Conservation (phyloP, 2,797 vertebrate species). For the Argyrosomus regius region DNA sequence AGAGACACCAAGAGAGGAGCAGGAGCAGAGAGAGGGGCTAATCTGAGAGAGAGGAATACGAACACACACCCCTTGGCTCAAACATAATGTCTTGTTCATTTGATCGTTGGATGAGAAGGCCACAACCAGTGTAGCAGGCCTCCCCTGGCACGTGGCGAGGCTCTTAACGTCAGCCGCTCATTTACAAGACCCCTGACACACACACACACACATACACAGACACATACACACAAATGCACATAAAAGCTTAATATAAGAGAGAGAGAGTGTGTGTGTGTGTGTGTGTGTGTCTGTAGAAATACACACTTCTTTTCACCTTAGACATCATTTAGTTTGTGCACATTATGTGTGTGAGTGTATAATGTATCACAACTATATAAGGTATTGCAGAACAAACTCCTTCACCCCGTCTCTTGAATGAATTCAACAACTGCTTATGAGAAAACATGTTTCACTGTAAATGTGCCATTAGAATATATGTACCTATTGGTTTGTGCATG, state of each 20-base stretch:
- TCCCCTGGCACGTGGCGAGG: constrained; percentile 73
- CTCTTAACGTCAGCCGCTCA: constrained; percentile 69
- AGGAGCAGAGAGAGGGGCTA: background rate
- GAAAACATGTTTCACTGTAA: background rate
- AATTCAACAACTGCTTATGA: constrained; percentile 26
- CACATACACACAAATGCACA: constrained; percentile 22
- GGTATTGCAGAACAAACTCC: constrained; percentile 35
- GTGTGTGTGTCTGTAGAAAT: constrained; percentile 43
- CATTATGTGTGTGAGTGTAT: constrained; percentile 5
- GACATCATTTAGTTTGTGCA: constrained; percentile 39
- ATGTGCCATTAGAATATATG: constrained; percentile 4
- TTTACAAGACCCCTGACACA: constrained; percentile 76
- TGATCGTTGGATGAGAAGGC: constrained; percentile 67
- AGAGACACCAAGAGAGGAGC: constrained; percentile 11
- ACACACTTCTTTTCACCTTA: constrained; percentile 44
- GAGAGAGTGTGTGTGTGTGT: constrained; percentile 1
- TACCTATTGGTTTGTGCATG: background rate
- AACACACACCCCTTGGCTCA: constrained; percentile 62
- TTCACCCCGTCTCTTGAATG: constrained; percentile 38
- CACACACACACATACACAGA: constrained; percentile 16
- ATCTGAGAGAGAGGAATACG: constrained; percentile 14
- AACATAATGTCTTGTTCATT: constrained; percentile 70
- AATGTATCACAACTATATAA: constrained; percentile 47
- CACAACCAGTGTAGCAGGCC: constrained; percentile 56
- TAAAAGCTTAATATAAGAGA: constrained; percentile 46